A percentile compares a stretch with the other conserved stretches of the same genome.
Evolutionary conservation across 2,888 invertebrate species (phyloP).

Genomic region (Brachylomia viminalis): DNA sequence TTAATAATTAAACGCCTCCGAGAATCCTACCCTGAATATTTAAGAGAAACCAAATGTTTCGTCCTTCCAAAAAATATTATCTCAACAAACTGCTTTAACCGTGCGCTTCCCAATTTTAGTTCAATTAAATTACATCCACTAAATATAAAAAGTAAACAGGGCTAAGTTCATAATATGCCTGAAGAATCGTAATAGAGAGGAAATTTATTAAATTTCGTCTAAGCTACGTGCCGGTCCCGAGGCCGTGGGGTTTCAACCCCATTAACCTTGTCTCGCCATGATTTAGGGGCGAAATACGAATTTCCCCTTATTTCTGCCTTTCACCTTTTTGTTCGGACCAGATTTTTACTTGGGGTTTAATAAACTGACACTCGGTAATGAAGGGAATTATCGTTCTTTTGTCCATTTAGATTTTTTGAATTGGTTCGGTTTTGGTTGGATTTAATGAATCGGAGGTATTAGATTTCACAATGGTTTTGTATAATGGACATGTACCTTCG

Average conservation of each 20-base stretch:
- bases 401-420: constrained; percentile 53
- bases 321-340: constrained; percentile 81
- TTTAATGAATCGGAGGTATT: constrained; percentile 19
- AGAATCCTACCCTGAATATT: constrained; percentile 46
- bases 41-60: constrained; percentile 38
- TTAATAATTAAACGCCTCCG: constrained; percentile 39
- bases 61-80: constrained; percentile 25
- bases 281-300: constrained; percentile 87
- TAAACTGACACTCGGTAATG: constrained; percentile 81
- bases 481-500: not conserved
- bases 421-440: constrained; percentile 35
- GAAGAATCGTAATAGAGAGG: constrained; percentile 81
- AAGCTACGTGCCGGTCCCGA: constrained; percentile 86
- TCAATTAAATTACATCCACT: constrained; percentile 67
- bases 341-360: constrained; percentile 84
- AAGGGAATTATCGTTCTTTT: constrained; percentile 77
- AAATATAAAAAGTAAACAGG: constrained; percentile 70
- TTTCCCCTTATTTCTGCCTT: constrained; percentile 81
- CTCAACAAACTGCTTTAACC: constrained; percentile 22
- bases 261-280: constrained; percentile 89
- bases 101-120: constrained; percentile 53
- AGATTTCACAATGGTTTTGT: constrained; percentile 6
- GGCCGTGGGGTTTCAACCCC: constrained; percentile 85
- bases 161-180: constrained; percentile 67
- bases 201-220: constrained; percentile 86